A percentile compares a stretch with the other conserved stretches of the same genome.
phyloP scores from a whole-genome alignment of 2,888 invertebrate species.

The Chymomyza amoena region DNA sequence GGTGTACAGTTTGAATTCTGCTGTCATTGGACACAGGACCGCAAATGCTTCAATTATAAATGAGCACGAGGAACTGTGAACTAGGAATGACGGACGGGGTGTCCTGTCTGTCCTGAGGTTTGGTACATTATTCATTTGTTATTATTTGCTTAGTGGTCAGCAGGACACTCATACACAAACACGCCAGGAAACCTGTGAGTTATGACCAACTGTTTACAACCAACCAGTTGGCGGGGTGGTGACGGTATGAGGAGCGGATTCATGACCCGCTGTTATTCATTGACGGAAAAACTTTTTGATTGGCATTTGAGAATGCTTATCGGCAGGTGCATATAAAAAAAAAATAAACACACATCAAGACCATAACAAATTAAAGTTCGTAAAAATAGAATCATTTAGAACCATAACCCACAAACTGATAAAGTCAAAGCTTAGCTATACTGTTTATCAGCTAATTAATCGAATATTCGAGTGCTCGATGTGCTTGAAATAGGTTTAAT shows the following conservation, averaged over 20 bases:
- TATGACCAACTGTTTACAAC: too few species aligned
- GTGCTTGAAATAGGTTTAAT: too few species aligned
- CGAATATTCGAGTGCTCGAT: too few species aligned
- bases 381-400: not conserved
- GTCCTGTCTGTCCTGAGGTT: conserved; percentile 12
- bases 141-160: conserved; percentile 49
- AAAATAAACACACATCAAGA: not conserved
- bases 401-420: not conserved
- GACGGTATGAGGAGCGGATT: too few species aligned
- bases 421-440: not conserved
- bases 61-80: conserved; percentile 21
- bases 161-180: conserved; percentile 1
- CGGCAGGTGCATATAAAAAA: not conserved
- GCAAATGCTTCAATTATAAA: conserved; percentile 57
- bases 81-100: not conserved
- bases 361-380: not conserved
- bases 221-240: too few species aligned
- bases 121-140: conserved; percentile 52
- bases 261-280: not conserved
- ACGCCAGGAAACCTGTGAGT: too few species aligned
- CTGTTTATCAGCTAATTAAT: too few species aligned
- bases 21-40: conserved; percentile 30
- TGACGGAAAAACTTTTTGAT: not conserved
- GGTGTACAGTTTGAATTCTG: conserved; percentile 14
- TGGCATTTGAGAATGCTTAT: not conserved